These are phyloP conservation scores for Colossoma macropomum DNA, from an alignment of 2,113 vertebrate genomes.

Conservation along the genomic window DNA sequence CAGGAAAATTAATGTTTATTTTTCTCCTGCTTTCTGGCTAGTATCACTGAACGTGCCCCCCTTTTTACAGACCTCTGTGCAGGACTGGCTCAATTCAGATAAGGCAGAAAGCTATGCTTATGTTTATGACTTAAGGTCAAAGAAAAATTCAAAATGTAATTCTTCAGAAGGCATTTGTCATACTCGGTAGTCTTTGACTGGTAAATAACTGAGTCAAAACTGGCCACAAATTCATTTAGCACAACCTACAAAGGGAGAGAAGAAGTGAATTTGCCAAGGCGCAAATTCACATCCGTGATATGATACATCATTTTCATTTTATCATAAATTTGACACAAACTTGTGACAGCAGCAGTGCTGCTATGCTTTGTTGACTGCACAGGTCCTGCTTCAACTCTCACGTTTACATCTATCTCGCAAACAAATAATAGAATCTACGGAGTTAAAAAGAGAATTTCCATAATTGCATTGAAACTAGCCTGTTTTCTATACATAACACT, in stretches of 20 bases:
- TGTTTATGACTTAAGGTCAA: background rate
- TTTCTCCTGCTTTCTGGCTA: background rate
- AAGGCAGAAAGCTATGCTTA: background rate
- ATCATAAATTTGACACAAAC: background rate
- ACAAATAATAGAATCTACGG: background rate
- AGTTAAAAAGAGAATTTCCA: background rate
- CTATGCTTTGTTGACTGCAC: background rate
- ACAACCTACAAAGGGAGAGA: background rate
- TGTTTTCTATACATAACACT: background rate
- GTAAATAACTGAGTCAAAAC: background rate
- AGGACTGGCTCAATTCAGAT: background rate
- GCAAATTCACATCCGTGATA: background rate
- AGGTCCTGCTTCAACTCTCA: too few species aligned
- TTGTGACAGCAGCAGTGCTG: background rate
- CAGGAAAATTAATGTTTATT: constrained; percentile 6
- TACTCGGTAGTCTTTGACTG: background rate
- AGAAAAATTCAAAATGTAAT: too few species aligned
- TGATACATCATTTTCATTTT: background rate
- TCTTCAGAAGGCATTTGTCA: too few species aligned
- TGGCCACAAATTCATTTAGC: background rate
- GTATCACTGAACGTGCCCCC: background rate
- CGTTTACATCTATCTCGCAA: background rate
- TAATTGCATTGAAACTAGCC: background rate
- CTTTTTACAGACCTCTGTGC: background rate
- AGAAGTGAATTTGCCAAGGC: background rate